phyloP scores from a whole-genome alignment of 2,797 vertebrate genomes.

The Podarcis lilfordi region DNA sequence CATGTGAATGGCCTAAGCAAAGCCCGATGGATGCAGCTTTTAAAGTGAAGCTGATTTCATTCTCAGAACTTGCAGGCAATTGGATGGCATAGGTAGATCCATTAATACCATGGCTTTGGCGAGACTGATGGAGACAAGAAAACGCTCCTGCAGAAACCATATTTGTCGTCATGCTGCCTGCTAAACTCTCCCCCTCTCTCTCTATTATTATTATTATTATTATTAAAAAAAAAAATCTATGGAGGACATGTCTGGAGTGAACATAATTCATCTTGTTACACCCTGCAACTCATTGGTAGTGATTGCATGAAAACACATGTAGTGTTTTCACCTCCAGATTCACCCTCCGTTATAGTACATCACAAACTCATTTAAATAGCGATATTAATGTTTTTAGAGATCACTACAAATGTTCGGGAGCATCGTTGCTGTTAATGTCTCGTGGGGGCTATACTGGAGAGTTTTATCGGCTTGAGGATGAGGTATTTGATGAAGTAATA shows the following conservation, averaged over 20 bases:
- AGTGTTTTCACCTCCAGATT: slow-evolving; percentile 76
- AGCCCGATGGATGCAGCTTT: not conserved
- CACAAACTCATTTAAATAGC: slow-evolving; percentile 77
- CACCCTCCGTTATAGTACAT: slow-evolving; percentile 69
- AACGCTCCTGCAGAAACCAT: slow-evolving; percentile 39
- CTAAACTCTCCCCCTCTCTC: slow-evolving; percentile 32
- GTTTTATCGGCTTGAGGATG: slow-evolving; percentile 80
- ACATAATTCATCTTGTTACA: slow-evolving; percentile 72
- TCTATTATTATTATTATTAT: too few species aligned
- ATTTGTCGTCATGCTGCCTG: slow-evolving; percentile 46
- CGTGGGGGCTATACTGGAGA: slow-evolving; percentile 63
- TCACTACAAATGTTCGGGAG: slow-evolving; percentile 75
- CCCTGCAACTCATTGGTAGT: slow-evolving; percentile 57
- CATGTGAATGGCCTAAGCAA: not conserved
- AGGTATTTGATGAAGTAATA: slow-evolving; percentile 83
- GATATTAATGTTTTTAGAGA: slow-evolving; percentile 81
- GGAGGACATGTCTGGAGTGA: slow-evolving; percentile 63
- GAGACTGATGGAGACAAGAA: slow-evolving; percentile 31
- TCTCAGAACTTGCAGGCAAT: not conserved
- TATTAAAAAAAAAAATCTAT: slow-evolving; percentile 35
- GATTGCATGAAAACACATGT: slow-evolving; percentile 63
- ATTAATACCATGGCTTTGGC: slow-evolving; percentile 21
- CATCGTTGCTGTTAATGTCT: slow-evolving; percentile 73
- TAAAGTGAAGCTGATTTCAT: not conserved
- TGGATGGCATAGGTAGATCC: not conserved